Conservation (phyloP, 2,113 vertebrate species). For the Odontesthes bonariensis region DNA sequence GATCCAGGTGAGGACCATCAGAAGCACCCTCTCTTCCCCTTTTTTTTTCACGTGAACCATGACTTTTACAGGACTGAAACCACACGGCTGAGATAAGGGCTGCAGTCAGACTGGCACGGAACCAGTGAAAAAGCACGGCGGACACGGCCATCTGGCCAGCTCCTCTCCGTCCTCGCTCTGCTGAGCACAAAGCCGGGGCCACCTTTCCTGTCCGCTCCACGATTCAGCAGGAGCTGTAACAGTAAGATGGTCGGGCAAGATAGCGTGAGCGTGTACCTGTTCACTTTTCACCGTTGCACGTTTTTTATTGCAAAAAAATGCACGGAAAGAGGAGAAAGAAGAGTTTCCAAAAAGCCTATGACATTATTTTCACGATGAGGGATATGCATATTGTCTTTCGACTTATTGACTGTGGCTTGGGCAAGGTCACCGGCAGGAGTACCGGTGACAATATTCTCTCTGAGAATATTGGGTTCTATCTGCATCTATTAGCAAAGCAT, state of each 20-base stretch:
- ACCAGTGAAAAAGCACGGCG: constrained; percentile 65
- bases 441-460: constrained; percentile 61
- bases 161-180: constrained; percentile 65
- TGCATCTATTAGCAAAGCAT: constrained; percentile 56
- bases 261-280: constrained; percentile 44
- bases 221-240: constrained; percentile 44
- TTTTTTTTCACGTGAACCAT: constrained; percentile 47
- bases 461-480: constrained; percentile 69
- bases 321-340: constrained; percentile 7
- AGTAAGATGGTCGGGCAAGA: constrained; percentile 45
- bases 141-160: constrained; percentile 76
- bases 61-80: constrained; percentile 64
- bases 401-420: constrained; percentile 55
- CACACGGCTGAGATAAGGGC: constrained; percentile 70
- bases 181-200: constrained; percentile 70
- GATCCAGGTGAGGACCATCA: constrained; percentile 66
- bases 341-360: constrained; percentile 44
- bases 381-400: constrained; percentile 56
- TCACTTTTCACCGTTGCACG: constrained; percentile 24
- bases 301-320: constrained; percentile 13
- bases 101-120: constrained; percentile 55
- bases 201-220: constrained; percentile 63
- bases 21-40: constrained; percentile 28
- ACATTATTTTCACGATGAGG: constrained; percentile 47
- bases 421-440: constrained; percentile 62